Evolutionary conservation across 2,113 vertebrate genomes (phyloP).

Genomic region (Zingel zingel): DNA sequence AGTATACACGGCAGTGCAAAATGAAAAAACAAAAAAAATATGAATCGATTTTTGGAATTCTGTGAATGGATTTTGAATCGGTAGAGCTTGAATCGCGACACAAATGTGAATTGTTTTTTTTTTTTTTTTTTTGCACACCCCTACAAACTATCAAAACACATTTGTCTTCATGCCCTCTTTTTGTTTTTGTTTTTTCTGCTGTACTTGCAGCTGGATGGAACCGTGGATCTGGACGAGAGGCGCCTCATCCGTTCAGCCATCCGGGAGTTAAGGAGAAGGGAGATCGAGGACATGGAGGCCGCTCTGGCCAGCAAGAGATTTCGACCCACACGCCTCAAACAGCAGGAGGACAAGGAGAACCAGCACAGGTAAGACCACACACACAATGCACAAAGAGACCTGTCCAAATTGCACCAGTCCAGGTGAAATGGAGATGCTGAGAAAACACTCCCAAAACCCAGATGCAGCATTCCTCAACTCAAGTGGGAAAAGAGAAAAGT

Average conservation of each 20-base stretch:
- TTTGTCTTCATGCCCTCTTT: constrained; percentile 4
- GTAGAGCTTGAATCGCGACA: too few species aligned
- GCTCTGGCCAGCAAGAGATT: constrained; percentile 94
- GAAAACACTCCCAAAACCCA: constrained; percentile 44
- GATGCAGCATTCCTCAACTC: constrained; percentile 38
- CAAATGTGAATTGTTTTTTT: too few species aligned
- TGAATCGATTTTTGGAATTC: too few species aligned
- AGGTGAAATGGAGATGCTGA: constrained; percentile 52
- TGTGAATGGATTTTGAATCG: too few species aligned
- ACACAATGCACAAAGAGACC: constrained; percentile 1
- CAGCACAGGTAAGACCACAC: constrained; percentile 87
- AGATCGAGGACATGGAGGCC: constrained; percentile 93
- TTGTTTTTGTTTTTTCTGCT: constrained; percentile 21
- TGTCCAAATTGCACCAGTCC: constrained; percentile 8
- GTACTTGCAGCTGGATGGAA: constrained; percentile 88
- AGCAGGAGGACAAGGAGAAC: constrained; percentile 95
- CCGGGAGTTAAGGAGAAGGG: constrained; percentile 91
- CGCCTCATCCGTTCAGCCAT: constrained; percentile 93
- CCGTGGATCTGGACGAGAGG: constrained; percentile 92
- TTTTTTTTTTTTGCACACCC: too few species aligned
- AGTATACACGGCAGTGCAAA: too few species aligned
- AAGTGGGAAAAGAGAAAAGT: constrained; percentile 23
- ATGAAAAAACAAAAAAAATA: too few species aligned
- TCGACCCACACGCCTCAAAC: constrained; percentile 85
- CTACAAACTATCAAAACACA: background rate